phyloP scores from a whole-genome alignment of 37 sponge, comb jelly and placozoan genomes.

The Hormiphora californensis region DNA sequence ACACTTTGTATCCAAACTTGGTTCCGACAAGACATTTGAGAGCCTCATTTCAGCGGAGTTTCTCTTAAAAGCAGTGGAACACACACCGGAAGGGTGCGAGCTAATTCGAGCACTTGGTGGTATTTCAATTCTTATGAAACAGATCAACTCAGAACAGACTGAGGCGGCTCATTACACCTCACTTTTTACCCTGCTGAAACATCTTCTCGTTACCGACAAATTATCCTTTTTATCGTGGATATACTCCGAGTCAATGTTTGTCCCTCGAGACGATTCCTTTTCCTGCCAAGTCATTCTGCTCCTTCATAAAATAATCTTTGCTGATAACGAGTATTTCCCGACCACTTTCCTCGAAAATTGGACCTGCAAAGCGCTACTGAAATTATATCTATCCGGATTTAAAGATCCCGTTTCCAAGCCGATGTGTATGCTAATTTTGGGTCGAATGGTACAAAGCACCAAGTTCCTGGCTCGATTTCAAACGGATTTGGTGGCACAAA shows the following conservation, averaged over 20 bases:
- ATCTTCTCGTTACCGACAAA: not conserved
- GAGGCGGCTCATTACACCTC: not conserved
- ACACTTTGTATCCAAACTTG: constrained; percentile 14
- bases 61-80: constrained; percentile 20
- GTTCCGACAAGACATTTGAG: constrained; percentile 28
- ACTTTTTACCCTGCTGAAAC: constrained; percentile 3
- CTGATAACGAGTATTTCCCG: not conserved
- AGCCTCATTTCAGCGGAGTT: constrained; percentile 27
- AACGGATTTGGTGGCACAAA: not conserved
- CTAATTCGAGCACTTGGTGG: constrained; percentile 30
- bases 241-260: not conserved
- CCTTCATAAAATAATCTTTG: not conserved
- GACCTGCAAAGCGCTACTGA: not conserved
- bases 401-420: not conserved
- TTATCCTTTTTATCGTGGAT: constrained; percentile 26
- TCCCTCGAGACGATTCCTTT: not conserved
- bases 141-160: not conserved
- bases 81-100: not conserved
- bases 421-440: constrained; percentile 10
- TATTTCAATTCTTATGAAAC: not conserved
- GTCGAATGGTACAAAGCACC: not conserved
- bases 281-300: not conserved
- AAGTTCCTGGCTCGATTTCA: not conserved
- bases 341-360: not conserved
- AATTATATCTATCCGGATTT: not conserved